Evolutionary conservation across 2,888 invertebrate species (phyloP), one percentile per base, ranked within the genome.

Genomic region (Nemapogon koenigi): DNA sequence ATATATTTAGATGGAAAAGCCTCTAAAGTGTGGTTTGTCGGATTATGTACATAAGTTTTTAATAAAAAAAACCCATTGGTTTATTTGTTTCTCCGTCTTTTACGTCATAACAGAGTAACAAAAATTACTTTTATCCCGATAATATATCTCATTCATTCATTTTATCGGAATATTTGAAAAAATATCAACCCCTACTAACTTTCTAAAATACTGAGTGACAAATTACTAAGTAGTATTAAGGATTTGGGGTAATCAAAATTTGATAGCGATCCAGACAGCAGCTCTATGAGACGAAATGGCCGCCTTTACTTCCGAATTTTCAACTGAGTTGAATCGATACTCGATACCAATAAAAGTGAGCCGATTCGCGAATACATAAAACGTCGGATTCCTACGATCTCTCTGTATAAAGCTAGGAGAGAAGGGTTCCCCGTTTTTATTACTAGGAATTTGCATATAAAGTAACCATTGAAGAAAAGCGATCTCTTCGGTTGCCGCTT

Each of bases 401-500:
- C 28, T 26, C 37, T 62, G 61, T 65, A 65, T 67, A 68, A 66
- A 67, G 69, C 70, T 72, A 73, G 71, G 56, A 62, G 67, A 70
- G 72, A 73, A 76, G 78, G 78, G 76, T 78, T 73, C 71, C 64
- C n/a, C 54, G 53, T 45, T 78, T 78, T 78, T 78, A 78, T 75
- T 64, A 63, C 75, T 56, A 62, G 57, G 64, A 69, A 78, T 78
- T 78, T 76, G 70, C 78, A 78, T 78, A 75, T 78, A 78, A 78
- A 78, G 78, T 78, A 78, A 78, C 75, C 76, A 75, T 78, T 72
- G 71, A 76, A 78, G 78, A 70, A 75, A 76, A 72, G 69, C 71
- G 75, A 78, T 76, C 76, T 76, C 76, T 67, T 16, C 30, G 39
- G 35, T 37, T 33, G 35, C 62, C 61, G 64, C 60, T 39, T 32